A percentile compares a stretch with the other conserved stretches of the same genome.
Conservation (phyloP, 2,888 invertebrate species). For the Erpobdella octoculata region DNA sequence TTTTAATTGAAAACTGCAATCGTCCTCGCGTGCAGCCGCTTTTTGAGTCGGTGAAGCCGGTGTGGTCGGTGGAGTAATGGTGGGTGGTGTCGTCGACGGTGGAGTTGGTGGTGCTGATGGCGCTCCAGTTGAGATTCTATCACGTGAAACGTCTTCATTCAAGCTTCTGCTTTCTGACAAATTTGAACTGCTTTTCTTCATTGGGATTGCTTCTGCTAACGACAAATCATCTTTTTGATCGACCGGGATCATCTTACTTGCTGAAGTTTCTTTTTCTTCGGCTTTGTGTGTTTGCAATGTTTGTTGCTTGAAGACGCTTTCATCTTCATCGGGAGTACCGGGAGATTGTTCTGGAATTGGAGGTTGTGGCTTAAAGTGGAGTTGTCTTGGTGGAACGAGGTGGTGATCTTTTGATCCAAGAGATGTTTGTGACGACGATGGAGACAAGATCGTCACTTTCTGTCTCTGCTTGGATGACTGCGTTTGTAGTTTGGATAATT, state of each 20-base stretch:
- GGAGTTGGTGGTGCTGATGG: not conserved
- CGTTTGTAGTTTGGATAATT: not conserved
- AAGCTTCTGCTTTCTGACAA: not conserved
- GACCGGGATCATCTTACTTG: not conserved
- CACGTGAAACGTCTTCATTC: too few relatives aligned
- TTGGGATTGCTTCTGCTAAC: too few relatives aligned
- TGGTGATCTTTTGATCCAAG: conserved; percentile 8
- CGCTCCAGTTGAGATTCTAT: not conserved
- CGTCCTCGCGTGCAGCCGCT: not conserved
- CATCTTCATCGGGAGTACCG: conserved; percentile 19
- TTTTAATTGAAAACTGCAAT: not conserved
- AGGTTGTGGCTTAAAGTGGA: conserved; percentile 18
- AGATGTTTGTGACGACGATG: not conserved
- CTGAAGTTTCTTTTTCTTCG: not conserved
- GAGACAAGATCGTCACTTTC: conserved; percentile 1
- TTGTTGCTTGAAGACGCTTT: not conserved
- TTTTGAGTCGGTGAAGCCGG: not conserved
- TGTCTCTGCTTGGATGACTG: not conserved
- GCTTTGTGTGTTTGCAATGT: too few relatives aligned
- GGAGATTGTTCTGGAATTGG: conserved; percentile 22
- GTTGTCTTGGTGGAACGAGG: conserved; percentile 11
- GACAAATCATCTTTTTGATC: not conserved
- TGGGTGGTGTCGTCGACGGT: not conserved
- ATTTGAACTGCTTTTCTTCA: too few relatives aligned
- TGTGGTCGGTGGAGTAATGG: not conserved